These are phyloP conservation scores for Neosilurus hyrtlii DNA, from an alignment of 2,797 vertebrate genomes.

Conservation along the genomic window DNA sequence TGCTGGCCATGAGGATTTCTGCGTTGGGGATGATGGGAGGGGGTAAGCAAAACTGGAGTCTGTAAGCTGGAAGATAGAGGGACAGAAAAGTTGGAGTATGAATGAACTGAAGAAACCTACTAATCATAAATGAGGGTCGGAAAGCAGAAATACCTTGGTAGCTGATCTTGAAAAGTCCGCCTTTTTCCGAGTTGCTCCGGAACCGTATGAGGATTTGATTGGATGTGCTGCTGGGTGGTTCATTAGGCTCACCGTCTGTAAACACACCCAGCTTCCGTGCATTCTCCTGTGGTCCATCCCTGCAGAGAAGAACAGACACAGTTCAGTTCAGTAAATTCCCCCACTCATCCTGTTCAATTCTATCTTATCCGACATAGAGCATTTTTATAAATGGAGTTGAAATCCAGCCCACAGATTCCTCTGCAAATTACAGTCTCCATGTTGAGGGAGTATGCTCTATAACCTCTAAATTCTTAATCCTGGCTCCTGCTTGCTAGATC, in stretches of 20 bases:
- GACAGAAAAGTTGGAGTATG: constrained; percentile 11
- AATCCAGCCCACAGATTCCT: neutral
- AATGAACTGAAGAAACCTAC: constrained; percentile 2
- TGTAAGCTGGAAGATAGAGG: constrained; percentile 76
- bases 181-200: constrained; percentile 85
- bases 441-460: neutral
- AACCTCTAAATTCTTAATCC: constrained; percentile 4
- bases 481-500: constrained; percentile 8
- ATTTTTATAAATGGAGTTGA: neutral
- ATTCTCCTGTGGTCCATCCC: constrained; percentile 92
- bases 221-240: constrained; percentile 87
- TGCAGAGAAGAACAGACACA: constrained; percentile 55
- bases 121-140: neutral
- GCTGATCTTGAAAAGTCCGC: constrained; percentile 85
- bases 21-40: constrained; percentile 91
- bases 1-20: constrained; percentile 90
- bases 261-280: constrained; percentile 89
- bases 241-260: constrained; percentile 83
- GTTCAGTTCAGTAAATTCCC: neutral
- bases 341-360: neutral
- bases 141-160: constrained; percentile 78
- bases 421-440: neutral
- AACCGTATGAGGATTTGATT: constrained; percentile 92
- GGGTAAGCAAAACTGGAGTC: constrained; percentile 89
- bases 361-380: neutral